Percentiles rank a stretch among this genome's conserved stretches.
Conservation (phyloP, 2,888 invertebrate species). For the Caenorhabditis japonica region DNA sequence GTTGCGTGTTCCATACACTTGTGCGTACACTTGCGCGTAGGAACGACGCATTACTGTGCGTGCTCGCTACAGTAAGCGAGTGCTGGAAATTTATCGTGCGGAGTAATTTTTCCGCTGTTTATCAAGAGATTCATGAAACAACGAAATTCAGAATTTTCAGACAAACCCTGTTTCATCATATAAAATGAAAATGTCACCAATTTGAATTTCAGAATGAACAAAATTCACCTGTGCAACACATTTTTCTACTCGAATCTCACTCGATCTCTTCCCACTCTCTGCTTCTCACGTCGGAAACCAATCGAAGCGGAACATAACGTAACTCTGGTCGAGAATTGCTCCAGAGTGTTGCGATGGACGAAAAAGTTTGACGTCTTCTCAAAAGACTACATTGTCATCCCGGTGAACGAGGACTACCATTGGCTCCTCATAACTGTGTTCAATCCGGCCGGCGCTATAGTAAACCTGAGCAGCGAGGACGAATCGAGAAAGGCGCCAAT, state of each 20-base stretch:
- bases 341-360: conserved; percentile 94
- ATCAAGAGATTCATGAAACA: too few species aligned
- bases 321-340: not conserved
- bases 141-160: too few species aligned
- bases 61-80: too few species aligned
- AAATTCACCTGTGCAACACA: conserved; percentile 16
- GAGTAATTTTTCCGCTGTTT: too few species aligned
- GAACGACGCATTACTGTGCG: too few species aligned
- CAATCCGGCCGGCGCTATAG: conserved; percentile 85
- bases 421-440: conserved; percentile 89
- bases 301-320: not conserved
- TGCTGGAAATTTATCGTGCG: too few species aligned
- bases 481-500: conserved; percentile 21
- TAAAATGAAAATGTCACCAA: not conserved
- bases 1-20: too few species aligned
- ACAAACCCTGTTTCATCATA: too few species aligned
- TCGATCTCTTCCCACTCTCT: not conserved
- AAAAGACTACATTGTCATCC: conserved; percentile 95
- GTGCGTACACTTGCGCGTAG: too few species aligned
- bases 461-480: conserved; percentile 84
- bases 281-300: conserved; percentile 8
- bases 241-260: conserved; percentile 24
- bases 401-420: conserved; percentile 91
- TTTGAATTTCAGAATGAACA: conserved; percentile 13
- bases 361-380: conserved; percentile 94